phyloP scores from a whole-genome alignment of 2,797 vertebrate species.

The Coranthus polyacanthus region DNA sequence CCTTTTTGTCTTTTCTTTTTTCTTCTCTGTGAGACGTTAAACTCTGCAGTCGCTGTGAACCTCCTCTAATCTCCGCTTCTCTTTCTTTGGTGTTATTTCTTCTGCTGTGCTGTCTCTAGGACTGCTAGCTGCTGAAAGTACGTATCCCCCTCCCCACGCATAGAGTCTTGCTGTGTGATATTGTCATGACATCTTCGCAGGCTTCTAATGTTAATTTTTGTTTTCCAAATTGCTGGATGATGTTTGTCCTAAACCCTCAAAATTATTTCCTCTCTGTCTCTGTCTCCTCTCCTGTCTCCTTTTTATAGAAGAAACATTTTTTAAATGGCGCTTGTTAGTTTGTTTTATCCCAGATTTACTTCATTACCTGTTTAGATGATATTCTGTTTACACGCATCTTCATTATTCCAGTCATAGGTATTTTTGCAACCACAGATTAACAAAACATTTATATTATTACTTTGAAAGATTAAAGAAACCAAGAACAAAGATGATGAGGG shows the following conservation, averaged over 20 bases:
- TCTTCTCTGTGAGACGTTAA: conserved; percentile 23
- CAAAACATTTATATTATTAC: not conserved
- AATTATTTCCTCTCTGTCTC: conserved; percentile 7
- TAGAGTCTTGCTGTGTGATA: conserved; percentile 29
- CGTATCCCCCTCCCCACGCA: conserved; percentile 85
- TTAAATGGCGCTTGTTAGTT: not conserved
- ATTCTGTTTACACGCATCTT: conserved; percentile 41
- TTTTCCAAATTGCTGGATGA: conserved; percentile 6
- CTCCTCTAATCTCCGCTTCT: conserved; percentile 69
- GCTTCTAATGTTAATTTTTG: conserved; percentile 35
- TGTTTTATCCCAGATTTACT: conserved; percentile 17
- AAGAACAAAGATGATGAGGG: not conserved
- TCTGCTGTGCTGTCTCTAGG: conserved; percentile 93
- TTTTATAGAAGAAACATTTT: conserved; percentile 18
- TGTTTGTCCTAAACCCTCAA: conserved; percentile 9
- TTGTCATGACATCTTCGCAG: conserved; percentile 35
- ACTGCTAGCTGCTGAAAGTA: conserved; percentile 99
- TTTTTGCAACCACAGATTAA: not conserved
- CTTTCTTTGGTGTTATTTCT: conserved; percentile 68
- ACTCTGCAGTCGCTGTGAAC: conserved; percentile 30
- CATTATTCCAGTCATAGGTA: not conserved
- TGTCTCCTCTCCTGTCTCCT: conserved; percentile 13
- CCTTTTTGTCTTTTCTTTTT: not conserved
- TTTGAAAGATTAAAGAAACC: not conserved
- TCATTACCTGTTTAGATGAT: conserved; percentile 20